These are phyloP conservation scores for Crioceris asparagi DNA, from an alignment of 2,888 invertebrate species.

Conservation along the genomic window DNA sequence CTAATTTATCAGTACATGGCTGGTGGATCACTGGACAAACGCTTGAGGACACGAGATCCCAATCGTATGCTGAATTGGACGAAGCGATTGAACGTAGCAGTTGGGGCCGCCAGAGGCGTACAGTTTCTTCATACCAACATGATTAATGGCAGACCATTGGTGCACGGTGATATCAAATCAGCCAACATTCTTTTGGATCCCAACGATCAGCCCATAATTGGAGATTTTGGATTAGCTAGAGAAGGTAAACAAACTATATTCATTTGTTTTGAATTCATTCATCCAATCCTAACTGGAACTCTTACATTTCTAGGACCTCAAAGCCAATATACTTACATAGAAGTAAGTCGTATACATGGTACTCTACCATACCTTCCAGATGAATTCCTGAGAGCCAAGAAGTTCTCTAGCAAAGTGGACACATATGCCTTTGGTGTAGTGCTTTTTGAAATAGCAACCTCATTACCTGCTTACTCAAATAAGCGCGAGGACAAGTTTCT, in stretches of 20 bases:
- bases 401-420: slow-evolving; percentile 84
- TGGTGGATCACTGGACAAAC: slow-evolving; percentile 82
- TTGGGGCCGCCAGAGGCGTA: slow-evolving; percentile 62
- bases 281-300: no score
- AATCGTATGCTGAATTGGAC: slow-evolving; percentile 53
- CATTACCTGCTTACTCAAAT: slow-evolving; percentile 52
- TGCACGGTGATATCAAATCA: slow-evolving; percentile 94
- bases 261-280: no score
- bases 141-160: slow-evolving; percentile 57
- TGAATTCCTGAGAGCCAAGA: slow-evolving; percentile 69
- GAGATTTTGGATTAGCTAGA: slow-evolving; percentile 88
- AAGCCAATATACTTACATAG: slow-evolving; percentile 51
- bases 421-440: slow-evolving; percentile 92
- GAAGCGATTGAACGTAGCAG: slow-evolving; percentile 67
- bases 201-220: slow-evolving; percentile 81
- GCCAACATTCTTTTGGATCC: slow-evolving; percentile 89
- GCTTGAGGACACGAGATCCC: slow-evolving; percentile 45
- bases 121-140: slow-evolving; percentile 75
- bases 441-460: slow-evolving; percentile 72
- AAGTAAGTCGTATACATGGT: slow-evolving; percentile 74
- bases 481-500: slow-evolving; percentile 43
- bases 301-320: slow-evolving; percentile 39
- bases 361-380: slow-evolving; percentile 89
- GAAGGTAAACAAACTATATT: slow-evolving; percentile 50
- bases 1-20: slow-evolving; percentile 88